phyloP scores from a whole-genome alignment of 35 echinoderm and acorn worm genomes.

The Lytechinus variegatus region DNA sequence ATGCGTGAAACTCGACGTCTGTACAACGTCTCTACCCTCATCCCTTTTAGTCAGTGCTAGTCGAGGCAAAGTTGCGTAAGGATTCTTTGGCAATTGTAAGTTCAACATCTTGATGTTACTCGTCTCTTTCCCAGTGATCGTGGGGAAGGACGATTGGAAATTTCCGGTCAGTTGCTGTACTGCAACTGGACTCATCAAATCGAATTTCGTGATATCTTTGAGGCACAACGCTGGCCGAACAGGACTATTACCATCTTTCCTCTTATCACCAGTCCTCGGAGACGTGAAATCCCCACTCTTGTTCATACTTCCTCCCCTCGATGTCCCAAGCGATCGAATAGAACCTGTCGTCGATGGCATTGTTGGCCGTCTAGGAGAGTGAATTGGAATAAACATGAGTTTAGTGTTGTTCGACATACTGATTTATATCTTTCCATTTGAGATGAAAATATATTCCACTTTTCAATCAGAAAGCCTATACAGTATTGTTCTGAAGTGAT shows the following conservation, averaged over 20 bases:
- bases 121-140: not conserved
- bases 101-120: not conserved
- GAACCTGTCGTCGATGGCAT: not conserved
- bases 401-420: not conserved
- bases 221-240: not conserved
- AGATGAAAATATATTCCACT: not conserved
- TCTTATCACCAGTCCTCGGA: not conserved
- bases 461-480: not conserved
- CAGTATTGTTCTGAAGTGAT: not conserved
- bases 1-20: not conserved
- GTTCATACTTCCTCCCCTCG: not conserved
- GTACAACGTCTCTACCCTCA: not conserved
- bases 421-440: not conserved
- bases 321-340: slow-evolving; percentile 19
- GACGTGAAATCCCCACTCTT: not conserved
- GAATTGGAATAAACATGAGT: slow-evolving; percentile 11
- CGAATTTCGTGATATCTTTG: slow-evolving; percentile 41
- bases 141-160: not conserved
- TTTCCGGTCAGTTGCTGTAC: slow-evolving; percentile 32
- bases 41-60: not conserved
- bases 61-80: slow-evolving; percentile 17
- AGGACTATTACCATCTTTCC: not conserved
- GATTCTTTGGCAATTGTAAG: slow-evolving; percentile 8
- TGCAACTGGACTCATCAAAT: slow-evolving; percentile 15
- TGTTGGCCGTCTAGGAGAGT: not conserved